phyloP scores from a whole-genome alignment of 2,888 invertebrate species.

The Nematopogon swammerdamellus region DNA sequence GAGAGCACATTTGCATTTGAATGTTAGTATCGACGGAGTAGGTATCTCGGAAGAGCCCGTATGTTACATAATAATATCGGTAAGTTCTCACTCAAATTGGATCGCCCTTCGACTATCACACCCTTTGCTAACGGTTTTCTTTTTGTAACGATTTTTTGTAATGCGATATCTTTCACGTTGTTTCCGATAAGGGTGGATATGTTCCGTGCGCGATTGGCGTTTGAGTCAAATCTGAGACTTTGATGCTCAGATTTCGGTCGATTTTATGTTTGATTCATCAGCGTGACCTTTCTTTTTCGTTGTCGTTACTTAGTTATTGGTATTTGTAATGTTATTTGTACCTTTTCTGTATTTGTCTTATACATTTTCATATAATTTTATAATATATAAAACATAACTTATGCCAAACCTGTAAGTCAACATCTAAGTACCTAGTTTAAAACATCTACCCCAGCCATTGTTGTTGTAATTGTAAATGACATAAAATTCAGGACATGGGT shows the following conservation, averaged over 20 bases:
- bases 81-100: conserved; percentile 41
- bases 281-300: no score
- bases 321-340: no score
- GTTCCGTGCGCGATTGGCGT: conserved; percentile 22
- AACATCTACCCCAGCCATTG: no score
- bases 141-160: conserved; percentile 52
- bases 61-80: not conserved
- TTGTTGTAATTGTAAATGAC: no score
- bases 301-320: no score
- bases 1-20: not conserved
- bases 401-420: no score
- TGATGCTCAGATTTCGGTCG: not conserved
- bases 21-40: not conserved
- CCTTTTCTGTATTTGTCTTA: no score
- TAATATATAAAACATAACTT: no score
- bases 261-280: not conserved
- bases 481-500: no score
- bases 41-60: not conserved
- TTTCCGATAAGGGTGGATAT: conserved; percentile 47
- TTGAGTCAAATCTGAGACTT: not conserved
- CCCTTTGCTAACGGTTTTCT: conserved; percentile 53
- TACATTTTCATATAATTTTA: no score
- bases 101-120: conserved; percentile 49
- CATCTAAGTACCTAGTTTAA: no score
- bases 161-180: conserved; percentile 42